These are phyloP conservation scores for Gymnodraco acuticeps DNA, from an alignment of 2,797 vertebrate species.

Conservation along the genomic window DNA sequence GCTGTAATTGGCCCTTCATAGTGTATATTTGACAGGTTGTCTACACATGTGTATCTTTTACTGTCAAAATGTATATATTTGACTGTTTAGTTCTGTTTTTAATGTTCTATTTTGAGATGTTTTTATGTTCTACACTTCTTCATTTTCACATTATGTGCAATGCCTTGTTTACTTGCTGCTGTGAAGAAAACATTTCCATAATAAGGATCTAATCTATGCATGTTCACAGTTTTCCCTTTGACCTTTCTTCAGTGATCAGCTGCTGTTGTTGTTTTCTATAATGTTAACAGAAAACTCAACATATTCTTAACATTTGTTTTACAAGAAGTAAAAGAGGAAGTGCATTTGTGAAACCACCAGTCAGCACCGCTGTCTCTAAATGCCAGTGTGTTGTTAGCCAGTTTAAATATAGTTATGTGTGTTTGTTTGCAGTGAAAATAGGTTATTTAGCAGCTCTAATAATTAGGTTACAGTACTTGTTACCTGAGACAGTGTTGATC, in stretches of 20 bases:
- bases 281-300: neutral
- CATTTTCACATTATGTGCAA: too few species aligned
- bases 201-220: too few species aligned
- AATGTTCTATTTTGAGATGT: too few species aligned
- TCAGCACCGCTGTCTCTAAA: slow-evolving; percentile 21
- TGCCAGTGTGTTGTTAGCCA: slow-evolving; percentile 21
- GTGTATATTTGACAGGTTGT: too few species aligned
- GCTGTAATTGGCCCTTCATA: too few species aligned
- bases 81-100: too few species aligned
- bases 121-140: too few species aligned
- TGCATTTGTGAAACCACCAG: slow-evolving; percentile 9
- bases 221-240: slow-evolving; percentile 2
- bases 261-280: neutral
- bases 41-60: too few species aligned
- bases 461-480: slow-evolving; percentile 41
- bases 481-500: slow-evolving; percentile 58
- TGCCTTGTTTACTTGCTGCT: too few species aligned
- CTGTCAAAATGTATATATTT: too few species aligned
- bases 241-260: slow-evolving; percentile 58
- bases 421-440: slow-evolving; percentile 25
- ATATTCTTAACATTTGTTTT: slow-evolving; percentile 29
- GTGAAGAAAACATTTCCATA: too few species aligned
- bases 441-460: slow-evolving; percentile 50
- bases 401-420: neutral
- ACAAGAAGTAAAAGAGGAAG: slow-evolving; percentile 63